These are phyloP conservation scores for Poecile atricapillus DNA, from an alignment of 2,113 vertebrate genomes.

Conservation along the genomic window DNA sequence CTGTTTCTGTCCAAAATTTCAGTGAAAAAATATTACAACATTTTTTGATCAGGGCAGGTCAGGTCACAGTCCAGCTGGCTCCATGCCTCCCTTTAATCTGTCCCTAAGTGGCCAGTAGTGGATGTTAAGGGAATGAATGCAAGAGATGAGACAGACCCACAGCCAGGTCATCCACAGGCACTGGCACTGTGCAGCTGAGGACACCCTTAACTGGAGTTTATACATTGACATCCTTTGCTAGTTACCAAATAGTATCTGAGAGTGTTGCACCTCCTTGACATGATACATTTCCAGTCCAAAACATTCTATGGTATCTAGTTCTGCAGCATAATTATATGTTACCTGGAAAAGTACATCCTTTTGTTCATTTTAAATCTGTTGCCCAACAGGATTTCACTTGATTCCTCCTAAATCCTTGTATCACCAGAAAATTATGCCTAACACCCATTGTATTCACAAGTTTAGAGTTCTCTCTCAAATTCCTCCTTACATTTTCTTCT, in stretches of 20 bases:
- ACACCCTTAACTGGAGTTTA: not conserved
- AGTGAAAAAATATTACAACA: fast-evolving
- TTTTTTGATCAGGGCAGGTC: not conserved
- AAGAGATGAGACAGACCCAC: not conserved
- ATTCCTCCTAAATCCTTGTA: not conserved
- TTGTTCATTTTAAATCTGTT: not conserved
- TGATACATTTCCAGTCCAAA: not conserved
- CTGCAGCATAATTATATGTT: not conserved
- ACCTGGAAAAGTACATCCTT: not conserved
- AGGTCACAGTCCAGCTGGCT: not conserved
- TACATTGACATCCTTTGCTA: not conserved
- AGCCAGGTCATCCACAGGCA: not conserved
- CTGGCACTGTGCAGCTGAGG: not conserved
- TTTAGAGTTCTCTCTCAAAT: not conserved
- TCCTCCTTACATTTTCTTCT: not conserved
- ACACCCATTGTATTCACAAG: not conserved
- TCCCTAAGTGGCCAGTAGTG: not conserved
- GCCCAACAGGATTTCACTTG: not conserved
- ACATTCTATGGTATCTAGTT: not conserved
- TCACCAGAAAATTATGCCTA: not conserved
- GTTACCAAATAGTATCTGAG: not conserved
- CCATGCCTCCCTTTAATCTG: not conserved
- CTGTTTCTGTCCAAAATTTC: not conserved
- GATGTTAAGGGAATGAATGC: not conserved
- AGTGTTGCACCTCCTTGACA: not conserved